These are phyloP conservation scores for Crematogaster levior DNA, from an alignment of 2,888 invertebrate genomes.

Conservation along the genomic window DNA sequence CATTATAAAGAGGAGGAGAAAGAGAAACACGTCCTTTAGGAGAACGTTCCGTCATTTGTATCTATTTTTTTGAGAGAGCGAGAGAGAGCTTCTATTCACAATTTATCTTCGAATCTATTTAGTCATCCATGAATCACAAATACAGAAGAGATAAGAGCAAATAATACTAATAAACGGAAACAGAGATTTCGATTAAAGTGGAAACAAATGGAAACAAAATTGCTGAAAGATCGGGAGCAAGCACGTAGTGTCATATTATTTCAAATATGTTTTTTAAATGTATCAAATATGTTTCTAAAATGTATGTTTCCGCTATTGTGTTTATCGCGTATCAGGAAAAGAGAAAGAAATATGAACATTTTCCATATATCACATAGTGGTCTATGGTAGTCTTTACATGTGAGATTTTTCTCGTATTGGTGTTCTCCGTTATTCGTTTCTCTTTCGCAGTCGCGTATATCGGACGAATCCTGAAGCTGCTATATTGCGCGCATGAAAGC, in stretches of 20 bases:
- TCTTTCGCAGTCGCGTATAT: slow-evolving; percentile 6
- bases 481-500: slow-evolving; percentile 39
- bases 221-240: background rate
- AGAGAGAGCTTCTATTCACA: background rate
- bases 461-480: background rate
- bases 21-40: too few relatives aligned
- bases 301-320: background rate
- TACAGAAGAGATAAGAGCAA: background rate
- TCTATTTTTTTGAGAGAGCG: slow-evolving; percentile 6
- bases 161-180: background rate
- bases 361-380: background rate
- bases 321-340: background rate
- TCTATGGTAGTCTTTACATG: background rate
- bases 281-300: too few relatives aligned
- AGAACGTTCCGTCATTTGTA: background rate
- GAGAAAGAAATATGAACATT: background rate
- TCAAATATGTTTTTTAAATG: background rate
- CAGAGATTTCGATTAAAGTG: background rate
- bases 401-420: background rate
- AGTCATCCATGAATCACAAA: background rate
- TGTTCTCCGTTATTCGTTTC: background rate
- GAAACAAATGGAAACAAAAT: background rate
- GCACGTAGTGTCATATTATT: background rate
- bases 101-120: background rate
- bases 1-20: background rate